A percentile compares a stretch with the other conserved stretches of the same genome.
phyloP scores from a whole-genome alignment of 2,888 invertebrate genomes.

The Idaea biselata region DNA sequence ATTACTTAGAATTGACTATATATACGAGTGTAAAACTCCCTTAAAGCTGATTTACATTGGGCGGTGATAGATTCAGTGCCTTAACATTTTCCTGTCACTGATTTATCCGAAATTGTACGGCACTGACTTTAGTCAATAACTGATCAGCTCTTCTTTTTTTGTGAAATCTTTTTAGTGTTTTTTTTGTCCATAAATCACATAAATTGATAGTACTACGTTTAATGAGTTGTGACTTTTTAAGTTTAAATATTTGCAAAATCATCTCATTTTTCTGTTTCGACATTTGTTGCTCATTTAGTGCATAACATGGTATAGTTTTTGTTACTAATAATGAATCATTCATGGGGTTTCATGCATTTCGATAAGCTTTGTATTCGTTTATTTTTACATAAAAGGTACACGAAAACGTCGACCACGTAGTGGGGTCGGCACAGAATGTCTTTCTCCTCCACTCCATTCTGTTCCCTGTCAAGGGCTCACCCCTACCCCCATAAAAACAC shows the following conservation, averaged over 20 bases:
- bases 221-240: neutral
- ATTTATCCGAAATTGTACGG: no score
- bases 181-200: neutral
- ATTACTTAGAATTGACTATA: no score
- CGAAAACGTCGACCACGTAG: neutral
- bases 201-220: neutral
- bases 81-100: no score
- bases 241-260: neutral
- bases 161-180: neutral
- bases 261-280: neutral
- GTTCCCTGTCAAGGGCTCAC: no score
- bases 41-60: no score
- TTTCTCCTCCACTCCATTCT: no score
- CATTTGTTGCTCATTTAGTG: neutral
- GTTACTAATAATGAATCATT: slow-evolving; percentile 9
- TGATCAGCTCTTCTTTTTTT: neutral
- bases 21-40: no score
- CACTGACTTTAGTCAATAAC: no score
- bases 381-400: neutral
- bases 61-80: no score
- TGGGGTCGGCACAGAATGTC: no score
- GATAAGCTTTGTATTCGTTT: neutral
- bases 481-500: no score
- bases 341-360: slow-evolving; percentile 2
- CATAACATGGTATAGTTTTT: neutral